Evolutionary conservation across 1,140 invertebrate species (phyloP).

Genomic region (Capitella teleta): DNA sequence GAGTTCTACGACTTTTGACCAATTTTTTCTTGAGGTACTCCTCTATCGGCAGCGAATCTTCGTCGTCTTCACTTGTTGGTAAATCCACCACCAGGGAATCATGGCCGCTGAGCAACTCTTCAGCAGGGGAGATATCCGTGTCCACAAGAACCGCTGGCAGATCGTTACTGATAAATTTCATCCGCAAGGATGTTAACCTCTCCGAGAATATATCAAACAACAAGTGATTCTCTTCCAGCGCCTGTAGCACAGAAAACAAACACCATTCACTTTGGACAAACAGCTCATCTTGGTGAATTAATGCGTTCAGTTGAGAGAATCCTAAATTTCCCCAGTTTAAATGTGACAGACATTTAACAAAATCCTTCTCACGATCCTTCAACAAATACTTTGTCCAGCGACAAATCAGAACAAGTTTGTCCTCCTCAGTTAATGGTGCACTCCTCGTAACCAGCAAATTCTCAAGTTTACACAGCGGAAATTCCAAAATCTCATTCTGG

Average conservation of each 20-base stretch:
- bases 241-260: constrained; percentile 49
- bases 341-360: constrained; percentile 46
- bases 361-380: constrained; percentile 43
- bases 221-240: constrained; percentile 47
- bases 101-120: neutral
- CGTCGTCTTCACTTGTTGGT: neutral
- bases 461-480: constrained; percentile 30
- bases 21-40: neutral
- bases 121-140: neutral
- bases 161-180: neutral
- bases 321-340: constrained; percentile 18
- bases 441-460: constrained; percentile 24
- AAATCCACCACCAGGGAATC: constrained; percentile 11
- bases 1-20: constrained; percentile 1
- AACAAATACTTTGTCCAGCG: constrained; percentile 48
- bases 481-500: constrained; percentile 42
- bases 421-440: constrained; percentile 25
- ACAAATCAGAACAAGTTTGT: constrained; percentile 41
- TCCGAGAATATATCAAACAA: neutral
- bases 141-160: neutral
- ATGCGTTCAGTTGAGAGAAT: constrained; percentile 17
- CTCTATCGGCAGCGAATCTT: neutral
- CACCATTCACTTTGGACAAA: constrained; percentile 46
- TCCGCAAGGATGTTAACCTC: neutral
- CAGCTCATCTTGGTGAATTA: constrained; percentile 41